Percentiles rank a stretch among this genome's conserved stretches.
phyloP scores from a whole-genome alignment of 2,113 vertebrate genomes.

The Microtus pennsylvanicus region DNA sequence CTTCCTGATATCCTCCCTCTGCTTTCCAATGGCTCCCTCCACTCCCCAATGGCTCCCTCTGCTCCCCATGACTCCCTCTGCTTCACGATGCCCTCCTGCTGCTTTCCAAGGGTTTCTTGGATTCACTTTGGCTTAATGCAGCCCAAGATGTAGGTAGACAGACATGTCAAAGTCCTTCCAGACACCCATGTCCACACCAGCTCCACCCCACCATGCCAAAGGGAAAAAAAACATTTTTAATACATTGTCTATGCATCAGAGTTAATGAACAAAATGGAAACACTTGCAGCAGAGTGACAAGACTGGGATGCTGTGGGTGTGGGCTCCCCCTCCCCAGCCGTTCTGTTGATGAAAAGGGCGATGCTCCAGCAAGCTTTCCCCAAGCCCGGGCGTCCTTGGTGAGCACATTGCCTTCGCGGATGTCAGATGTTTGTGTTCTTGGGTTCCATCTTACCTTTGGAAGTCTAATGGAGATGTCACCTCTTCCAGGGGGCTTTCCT shows the following conservation, averaged over 20 bases:
- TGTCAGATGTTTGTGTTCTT: neutral
- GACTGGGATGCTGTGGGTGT: neutral
- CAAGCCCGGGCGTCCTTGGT: neutral
- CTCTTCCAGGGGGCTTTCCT: neutral
- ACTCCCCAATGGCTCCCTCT: too few species aligned
- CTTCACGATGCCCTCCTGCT: neutral
- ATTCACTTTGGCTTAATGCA: neutral
- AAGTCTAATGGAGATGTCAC: neutral
- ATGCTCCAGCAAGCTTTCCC: neutral
- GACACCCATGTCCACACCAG: neutral
- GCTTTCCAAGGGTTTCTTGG: neutral
- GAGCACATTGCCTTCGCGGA: neutral
- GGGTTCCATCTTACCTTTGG: neutral
- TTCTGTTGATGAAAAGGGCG: too few species aligned
- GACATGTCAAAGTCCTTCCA: neutral
- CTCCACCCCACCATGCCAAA: accelerated
- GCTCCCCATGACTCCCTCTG: neutral
- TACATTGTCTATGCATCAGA: neutral
- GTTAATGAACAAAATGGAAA: conserved; percentile 22
- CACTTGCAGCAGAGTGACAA: neutral
- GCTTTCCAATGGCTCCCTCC: too few species aligned
- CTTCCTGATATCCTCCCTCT: neutral
- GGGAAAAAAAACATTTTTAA: conserved; percentile 13
- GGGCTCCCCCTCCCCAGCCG: neutral
- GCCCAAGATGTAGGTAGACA: neutral